Conservation (phyloP, 2,797 vertebrate species). For the Nyctalus aviator region DNA sequence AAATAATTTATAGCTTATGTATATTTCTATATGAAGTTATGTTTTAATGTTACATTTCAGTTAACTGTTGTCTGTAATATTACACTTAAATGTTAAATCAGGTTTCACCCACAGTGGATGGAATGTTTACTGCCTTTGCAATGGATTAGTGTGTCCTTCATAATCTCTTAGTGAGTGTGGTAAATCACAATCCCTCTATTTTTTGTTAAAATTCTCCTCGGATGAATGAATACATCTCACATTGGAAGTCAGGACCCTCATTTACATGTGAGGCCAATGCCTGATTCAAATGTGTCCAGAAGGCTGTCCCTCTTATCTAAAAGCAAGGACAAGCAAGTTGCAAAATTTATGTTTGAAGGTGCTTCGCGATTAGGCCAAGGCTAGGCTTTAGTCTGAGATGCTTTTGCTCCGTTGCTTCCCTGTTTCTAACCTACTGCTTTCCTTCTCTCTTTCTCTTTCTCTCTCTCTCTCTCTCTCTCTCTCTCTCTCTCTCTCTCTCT, state of each 20-base stretch:
- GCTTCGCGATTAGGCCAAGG: not conserved
- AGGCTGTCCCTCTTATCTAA: not conserved
- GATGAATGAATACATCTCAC: not conserved
- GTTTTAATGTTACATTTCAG: not conserved
- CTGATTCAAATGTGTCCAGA: not conserved
- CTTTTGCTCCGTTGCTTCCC: not conserved
- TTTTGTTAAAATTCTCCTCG: not conserved
- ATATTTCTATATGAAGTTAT: not conserved
- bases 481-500: too few relatives aligned
- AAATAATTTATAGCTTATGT: not conserved
- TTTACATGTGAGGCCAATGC: not conserved
- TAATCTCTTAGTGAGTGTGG: not conserved
- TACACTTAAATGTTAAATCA: not conserved
- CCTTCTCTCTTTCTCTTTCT: not conserved
- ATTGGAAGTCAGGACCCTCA: not conserved
- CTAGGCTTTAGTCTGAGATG: not conserved
- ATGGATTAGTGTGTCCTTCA: accelerated
- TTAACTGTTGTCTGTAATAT: not conserved
- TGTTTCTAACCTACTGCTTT: not conserved
- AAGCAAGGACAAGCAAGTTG: too few relatives aligned
- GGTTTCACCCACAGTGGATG: not conserved
- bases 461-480: too few relatives aligned
- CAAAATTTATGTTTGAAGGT: not conserved
- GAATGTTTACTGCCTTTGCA: not conserved
- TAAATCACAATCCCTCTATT: not conserved